These are phyloP conservation scores for Entomobrya proxima DNA, from an alignment of 2,888 invertebrate genomes.

Conservation along the genomic window DNA sequence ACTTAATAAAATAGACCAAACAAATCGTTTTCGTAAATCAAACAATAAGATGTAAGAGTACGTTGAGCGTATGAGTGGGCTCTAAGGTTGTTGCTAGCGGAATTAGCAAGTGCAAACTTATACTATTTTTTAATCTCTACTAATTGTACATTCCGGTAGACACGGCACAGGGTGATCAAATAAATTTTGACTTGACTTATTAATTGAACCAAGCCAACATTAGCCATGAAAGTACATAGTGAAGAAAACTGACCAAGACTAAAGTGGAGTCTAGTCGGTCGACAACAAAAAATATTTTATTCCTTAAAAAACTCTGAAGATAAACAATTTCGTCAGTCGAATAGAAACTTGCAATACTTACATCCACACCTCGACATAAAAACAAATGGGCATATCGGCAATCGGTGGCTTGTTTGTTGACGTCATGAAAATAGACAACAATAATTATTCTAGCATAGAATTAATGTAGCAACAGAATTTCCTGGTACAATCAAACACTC, in stretches of 20 bases:
- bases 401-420: no score
- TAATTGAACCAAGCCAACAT: constrained; percentile 18
- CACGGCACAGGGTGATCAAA: constrained; percentile 31
- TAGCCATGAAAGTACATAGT: not conserved
- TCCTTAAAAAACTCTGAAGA: constrained; percentile 23
- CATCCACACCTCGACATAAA: no score
- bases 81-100: no score
- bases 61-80: no score
- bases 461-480: not conserved
- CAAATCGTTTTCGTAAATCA: no score
- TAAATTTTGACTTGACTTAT: constrained; percentile 39
- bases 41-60: no score
- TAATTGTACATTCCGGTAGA: not conserved
- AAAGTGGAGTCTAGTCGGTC: not conserved
- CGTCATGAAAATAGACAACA: no score
- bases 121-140: not conserved
- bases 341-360: no score
- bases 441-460: no score
- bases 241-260: constrained; percentile 31
- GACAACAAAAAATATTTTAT: constrained; percentile 23
- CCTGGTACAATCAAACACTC: not conserved
- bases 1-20: no score
- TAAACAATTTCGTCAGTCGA: constrained; percentile 8
- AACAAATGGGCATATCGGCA: no score
- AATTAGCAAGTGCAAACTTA: no score